Evolutionary conservation across 2,113 vertebrate species (phyloP), one percentile per base, ranked within the genome.

Genomic region (Siniperca chuatsi): DNA sequence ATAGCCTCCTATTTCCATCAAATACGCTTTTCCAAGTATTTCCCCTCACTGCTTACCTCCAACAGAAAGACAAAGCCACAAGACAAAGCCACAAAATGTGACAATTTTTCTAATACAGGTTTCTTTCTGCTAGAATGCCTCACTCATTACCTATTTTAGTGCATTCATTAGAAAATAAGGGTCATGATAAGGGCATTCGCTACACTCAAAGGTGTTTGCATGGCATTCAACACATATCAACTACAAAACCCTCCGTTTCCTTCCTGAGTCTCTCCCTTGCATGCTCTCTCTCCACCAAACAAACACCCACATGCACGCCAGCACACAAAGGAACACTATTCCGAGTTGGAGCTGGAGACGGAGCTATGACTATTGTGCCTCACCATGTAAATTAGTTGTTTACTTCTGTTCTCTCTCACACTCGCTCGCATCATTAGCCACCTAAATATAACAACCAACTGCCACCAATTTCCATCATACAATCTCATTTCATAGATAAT

Each of bases 331-430:
- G 66, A 74, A 44, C 72, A 48, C 35, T 61, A 54, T 60, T 57
- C 58, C 0, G 25, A 78, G 79, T 23, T 33, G 58, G 62, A 69
- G 69, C 84, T 2, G 8, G 55, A 85, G 75, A 80, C 16, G 29
- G 50, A 78, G 79, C 83, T 44, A 82, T 64, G 87, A 90, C 88
- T 81, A 78, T 57, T 87, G 86, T 81, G 88, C 60, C 81, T 83
- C 60, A 1, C 71, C 81, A 72, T 92, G 92, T 92, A 90, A 92
- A 93, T 93, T 58, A 90, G 80, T 78, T 90, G 91, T 93, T 93
- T 93, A 92, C 90, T 87, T 91, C 80, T 87, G 87, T 74, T 92
- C 65, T 70, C 62, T 79, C 82, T 64, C 48, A 29, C 75, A 75
- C 33, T 82, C 1, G 8, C 86, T 88, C 48, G 83, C 91, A 90